phyloP scores from a whole-genome alignment of 2,888 invertebrate genomes.

The Helobdella robusta region DNA sequence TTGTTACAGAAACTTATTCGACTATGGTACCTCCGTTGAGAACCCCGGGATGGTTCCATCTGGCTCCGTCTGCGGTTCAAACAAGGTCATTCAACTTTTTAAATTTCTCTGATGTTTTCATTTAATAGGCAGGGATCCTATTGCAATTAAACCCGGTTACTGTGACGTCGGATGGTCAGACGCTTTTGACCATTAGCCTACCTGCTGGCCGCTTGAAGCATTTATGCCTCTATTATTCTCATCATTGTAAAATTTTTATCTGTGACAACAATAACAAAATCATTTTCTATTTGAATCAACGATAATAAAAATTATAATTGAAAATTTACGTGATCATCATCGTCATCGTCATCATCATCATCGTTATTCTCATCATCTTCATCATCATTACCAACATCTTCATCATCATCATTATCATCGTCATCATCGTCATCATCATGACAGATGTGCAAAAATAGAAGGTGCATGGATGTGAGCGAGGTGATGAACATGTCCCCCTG shows the following conservation, averaged over 20 bases:
- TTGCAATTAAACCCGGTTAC: too few relatives aligned
- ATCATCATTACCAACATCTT: neutral
- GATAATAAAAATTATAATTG: too few relatives aligned
- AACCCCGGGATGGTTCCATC: slow-evolving; percentile 5
- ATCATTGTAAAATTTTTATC: too few relatives aligned
- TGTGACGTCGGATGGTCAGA: too few relatives aligned
- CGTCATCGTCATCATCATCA: slow-evolving; percentile 3
- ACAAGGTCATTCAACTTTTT: slow-evolving; percentile 8
- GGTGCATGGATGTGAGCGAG: neutral
- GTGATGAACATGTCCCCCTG: neutral
- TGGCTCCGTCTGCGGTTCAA: slow-evolving; percentile 10
- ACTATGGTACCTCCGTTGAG: neutral
- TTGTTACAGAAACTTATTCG: neutral
- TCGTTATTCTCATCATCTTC: neutral
- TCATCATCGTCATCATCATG: neutral
- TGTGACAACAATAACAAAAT: too few relatives aligned
- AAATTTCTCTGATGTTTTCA: neutral
- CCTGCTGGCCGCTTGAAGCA: too few relatives aligned
- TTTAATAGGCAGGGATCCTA: too few relatives aligned
- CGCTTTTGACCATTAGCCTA: too few relatives aligned
- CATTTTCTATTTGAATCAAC: too few relatives aligned
- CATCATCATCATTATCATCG: slow-evolving; percentile 3
- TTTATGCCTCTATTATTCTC: too few relatives aligned
- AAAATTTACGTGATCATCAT: neutral
- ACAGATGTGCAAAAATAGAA: neutral